phyloP scores from a whole-genome alignment of 2,113 vertebrate species.

The Bettongia penicillata region DNA sequence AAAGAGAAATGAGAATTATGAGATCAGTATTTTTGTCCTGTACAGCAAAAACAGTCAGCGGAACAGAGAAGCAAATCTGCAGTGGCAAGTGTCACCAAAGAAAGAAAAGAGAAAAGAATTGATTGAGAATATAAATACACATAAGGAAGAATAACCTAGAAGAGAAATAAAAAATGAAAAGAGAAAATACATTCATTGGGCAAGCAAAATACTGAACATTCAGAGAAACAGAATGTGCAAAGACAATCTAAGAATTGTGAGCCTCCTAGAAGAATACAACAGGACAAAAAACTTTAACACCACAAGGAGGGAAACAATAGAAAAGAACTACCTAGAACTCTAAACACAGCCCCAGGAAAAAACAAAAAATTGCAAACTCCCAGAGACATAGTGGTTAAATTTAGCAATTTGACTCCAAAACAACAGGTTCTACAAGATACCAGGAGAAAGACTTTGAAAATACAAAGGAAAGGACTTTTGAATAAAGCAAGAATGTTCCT shows the following conservation, averaged over 20 bases:
- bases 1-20: background rate
- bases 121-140: background rate
- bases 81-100: background rate
- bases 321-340: background rate
- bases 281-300: background rate
- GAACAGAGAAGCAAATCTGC: background rate
- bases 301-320: background rate
- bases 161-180: background rate
- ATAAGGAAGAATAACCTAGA: background rate
- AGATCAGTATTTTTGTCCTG: background rate
- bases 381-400: background rate
- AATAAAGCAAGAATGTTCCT: background rate
- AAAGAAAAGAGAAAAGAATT: background rate
- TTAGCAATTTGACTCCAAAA: background rate
- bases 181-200: background rate
- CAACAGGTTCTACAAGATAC: background rate
- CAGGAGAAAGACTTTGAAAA: background rate
- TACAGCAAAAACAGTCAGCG: background rate
- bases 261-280: background rate
- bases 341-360: background rate
- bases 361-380: background rate
- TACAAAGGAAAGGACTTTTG: background rate
- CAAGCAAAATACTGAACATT: background rate
- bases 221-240: background rate
- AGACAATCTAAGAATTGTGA: background rate